Conservation (phyloP, 2,797 vertebrate species). For the Labroides dimidiatus region DNA sequence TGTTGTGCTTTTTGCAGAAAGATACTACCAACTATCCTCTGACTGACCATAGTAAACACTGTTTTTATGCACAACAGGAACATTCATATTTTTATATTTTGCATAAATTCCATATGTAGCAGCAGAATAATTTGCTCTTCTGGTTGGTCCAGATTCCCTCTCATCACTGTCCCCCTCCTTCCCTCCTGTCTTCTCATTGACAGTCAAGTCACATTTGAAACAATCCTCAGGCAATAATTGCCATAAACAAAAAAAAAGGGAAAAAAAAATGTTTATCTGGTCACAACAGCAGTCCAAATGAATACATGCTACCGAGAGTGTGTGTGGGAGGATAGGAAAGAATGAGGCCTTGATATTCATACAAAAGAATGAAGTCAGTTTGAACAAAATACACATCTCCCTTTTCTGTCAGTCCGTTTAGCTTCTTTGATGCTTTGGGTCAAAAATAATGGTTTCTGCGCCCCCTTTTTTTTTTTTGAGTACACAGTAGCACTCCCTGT, state of each 20-base stretch:
- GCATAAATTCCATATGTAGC: constrained; percentile 50
- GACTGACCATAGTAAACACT: constrained; percentile 3
- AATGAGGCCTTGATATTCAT: constrained; percentile 81
- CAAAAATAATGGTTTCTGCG: constrained; percentile 47
- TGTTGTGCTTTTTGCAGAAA: too few relatives aligned
- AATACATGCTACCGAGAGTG: constrained; percentile 73
- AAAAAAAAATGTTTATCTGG: constrained; percentile 81
- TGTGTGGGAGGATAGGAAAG: constrained; percentile 52
- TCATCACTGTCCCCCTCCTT: constrained; percentile 59
- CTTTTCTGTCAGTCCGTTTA: constrained; percentile 45
- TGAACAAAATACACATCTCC: constrained; percentile 67
- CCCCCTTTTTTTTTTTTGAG: constrained; percentile 69
- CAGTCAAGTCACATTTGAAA: constrained; percentile 82
- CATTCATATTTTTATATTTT: constrained; percentile 24
- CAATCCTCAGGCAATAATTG: constrained; percentile 86
- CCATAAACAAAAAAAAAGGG: constrained; percentile 84
- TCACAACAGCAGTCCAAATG: constrained; percentile 79
- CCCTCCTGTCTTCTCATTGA: constrained; percentile 74
- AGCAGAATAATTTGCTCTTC: constrained; percentile 62
- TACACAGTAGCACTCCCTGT: constrained; percentile 56
- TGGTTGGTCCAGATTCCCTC: constrained; percentile 64
- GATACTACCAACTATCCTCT: too few relatives aligned
- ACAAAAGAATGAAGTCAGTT: constrained; percentile 83
- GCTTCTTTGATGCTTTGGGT: constrained; percentile 61
- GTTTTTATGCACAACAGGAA: constrained; percentile 29